These are phyloP conservation scores for Yasuhikotakia modesta DNA, from an alignment of 2,797 vertebrate genomes.

Conservation along the genomic window DNA sequence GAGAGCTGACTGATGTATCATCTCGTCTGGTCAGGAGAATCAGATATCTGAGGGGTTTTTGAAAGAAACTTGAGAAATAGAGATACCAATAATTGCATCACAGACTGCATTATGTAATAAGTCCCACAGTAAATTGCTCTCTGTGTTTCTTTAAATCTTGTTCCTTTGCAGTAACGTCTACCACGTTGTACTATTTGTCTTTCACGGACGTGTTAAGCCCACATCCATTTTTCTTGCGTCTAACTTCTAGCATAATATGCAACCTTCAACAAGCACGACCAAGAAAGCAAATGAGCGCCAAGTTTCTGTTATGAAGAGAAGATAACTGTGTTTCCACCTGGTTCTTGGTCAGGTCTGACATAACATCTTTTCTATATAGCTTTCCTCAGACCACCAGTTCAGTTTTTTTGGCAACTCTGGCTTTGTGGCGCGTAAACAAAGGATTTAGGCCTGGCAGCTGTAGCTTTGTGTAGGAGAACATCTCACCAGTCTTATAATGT, in stretches of 20 bases:
- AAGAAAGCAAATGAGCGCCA: not conserved
- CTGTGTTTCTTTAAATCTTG: too few species aligned
- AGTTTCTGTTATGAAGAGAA: not conserved
- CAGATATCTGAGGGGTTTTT: too few species aligned
- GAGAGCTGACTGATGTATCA: not conserved
- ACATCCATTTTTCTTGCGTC: not conserved
- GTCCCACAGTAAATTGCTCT: too few species aligned
- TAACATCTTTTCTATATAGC: too few species aligned
- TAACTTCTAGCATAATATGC: not conserved
- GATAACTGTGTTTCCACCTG: too few species aligned
- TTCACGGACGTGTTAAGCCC: not conserved
- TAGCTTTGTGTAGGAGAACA: constrained; percentile 3
- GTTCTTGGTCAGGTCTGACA: too few species aligned
- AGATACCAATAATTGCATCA: too few species aligned
- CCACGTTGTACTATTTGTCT: not conserved
- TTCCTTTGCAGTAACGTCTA: not conserved
- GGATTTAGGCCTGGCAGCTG: not conserved
- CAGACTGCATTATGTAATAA: too few species aligned
- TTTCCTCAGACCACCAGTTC: not conserved
- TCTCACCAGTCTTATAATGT: not conserved
- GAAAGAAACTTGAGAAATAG: too few species aligned
- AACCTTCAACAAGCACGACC: too few species aligned
- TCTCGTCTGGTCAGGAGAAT: too few species aligned
- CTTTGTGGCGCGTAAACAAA: too few species aligned
- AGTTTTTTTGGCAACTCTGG: not conserved